phyloP scores from a whole-genome alignment of 2,113 vertebrate genomes.

The Acinonyx jubatus region DNA sequence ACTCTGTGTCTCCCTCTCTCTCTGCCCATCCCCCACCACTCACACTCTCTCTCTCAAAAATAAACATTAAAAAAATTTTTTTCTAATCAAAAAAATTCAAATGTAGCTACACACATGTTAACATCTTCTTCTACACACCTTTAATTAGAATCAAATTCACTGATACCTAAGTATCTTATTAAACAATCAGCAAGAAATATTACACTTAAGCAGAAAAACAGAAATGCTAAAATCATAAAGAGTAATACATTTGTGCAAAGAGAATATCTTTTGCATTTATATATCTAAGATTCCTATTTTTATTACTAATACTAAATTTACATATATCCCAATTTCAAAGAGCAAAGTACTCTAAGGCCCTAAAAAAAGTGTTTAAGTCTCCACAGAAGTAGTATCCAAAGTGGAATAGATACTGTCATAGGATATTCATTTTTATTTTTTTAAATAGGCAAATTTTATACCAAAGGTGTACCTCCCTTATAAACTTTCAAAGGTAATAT shows the following conservation, averaged over 20 bases:
- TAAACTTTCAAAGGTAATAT: not conserved
- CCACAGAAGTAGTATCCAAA: not conserved
- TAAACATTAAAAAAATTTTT: too few species aligned
- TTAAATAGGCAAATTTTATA: not conserved
- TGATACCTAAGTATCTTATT: not conserved
- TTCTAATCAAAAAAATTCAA: not conserved
- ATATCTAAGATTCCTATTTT: slow-evolving; percentile 23
- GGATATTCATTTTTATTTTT: not conserved
- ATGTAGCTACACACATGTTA: slow-evolving; percentile 68
- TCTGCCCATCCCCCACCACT: too few species aligned
- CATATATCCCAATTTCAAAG: not conserved
- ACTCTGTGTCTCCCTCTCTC: too few species aligned
- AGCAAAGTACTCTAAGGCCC: not conserved
- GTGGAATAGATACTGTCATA: slow-evolving; percentile 15
- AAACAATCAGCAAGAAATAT: not conserved
- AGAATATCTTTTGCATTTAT: not conserved
- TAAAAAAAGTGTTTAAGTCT: slow-evolving; percentile 14
- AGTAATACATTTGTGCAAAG: not conserved
- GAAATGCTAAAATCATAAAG: slow-evolving; percentile 25
- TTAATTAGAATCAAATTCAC: slow-evolving; percentile 46
- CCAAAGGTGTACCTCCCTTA: not conserved
- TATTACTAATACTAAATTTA: not conserved
- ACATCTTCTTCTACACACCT: slow-evolving; percentile 61
- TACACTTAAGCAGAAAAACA: slow-evolving; percentile 2
- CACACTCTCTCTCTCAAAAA: too few species aligned